Percentiles rank a stretch among this genome's conserved stretches.
These are phyloP conservation scores for Eupithecia abbreviata DNA, from an alignment of 2,888 invertebrate genomes.

Conservation along the genomic window DNA sequence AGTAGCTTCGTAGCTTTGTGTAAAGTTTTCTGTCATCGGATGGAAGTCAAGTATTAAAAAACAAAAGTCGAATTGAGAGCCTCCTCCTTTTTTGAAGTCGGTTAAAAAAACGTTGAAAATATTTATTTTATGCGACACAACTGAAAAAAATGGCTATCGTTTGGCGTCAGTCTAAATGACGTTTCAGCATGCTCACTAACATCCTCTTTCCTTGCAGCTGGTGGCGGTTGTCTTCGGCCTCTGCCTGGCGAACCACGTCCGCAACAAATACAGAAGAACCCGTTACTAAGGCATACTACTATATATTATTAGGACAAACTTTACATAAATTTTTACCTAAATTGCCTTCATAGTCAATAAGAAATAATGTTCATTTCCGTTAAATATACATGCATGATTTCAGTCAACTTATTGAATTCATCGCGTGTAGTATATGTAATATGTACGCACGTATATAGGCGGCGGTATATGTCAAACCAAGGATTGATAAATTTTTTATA, in stretches of 20 bases:
- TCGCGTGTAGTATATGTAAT: too few relatives aligned
- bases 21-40: too few relatives aligned
- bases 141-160: too few relatives aligned
- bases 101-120: too few relatives aligned
- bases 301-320: not conserved
- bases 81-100: too few relatives aligned
- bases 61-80: too few relatives aligned
- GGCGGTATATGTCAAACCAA: not conserved
- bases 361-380: not conserved
- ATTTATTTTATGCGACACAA: too few relatives aligned
- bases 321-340: not conserved
- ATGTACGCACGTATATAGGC: too few relatives aligned
- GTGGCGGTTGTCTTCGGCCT: constrained; percentile 92
- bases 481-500: not conserved
- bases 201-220: constrained; percentile 74
- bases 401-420: too few relatives aligned
- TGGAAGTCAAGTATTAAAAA: too few relatives aligned
- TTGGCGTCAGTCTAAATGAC: not conserved
- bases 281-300: constrained; percentile 58
- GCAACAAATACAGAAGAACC: constrained; percentile 88
- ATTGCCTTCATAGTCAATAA: not conserved
- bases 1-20: too few relatives aligned
- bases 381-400: too few relatives aligned
- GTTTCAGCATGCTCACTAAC: not conserved
- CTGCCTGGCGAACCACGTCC: constrained; percentile 92